These are phyloP conservation scores for Pterois miles DNA, from an alignment of 2,797 vertebrate species.

Conservation along the genomic window DNA sequence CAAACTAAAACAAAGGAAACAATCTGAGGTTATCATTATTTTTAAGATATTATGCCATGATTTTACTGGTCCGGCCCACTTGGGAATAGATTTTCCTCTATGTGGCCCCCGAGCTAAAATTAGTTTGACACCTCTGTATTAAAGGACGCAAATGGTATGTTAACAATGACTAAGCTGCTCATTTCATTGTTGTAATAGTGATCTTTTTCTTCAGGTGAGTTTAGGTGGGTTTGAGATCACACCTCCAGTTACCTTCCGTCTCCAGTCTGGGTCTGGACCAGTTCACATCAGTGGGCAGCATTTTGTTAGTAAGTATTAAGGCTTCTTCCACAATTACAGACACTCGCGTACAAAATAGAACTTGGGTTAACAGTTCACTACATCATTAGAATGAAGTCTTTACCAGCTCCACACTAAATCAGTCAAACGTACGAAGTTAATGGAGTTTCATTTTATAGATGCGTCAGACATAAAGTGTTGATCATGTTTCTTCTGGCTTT, in stretches of 20 bases:
- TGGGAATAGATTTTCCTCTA: no score
- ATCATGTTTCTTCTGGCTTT: background rate
- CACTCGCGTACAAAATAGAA: background rate
- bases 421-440: background rate
- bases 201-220: constrained; percentile 71
- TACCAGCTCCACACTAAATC: background rate
- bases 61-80: no score
- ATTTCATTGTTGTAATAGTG: background rate
- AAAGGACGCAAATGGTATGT: background rate
- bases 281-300: constrained; percentile 88
- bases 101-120: no score
- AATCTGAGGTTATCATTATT: no score
- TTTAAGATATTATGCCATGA: no score
- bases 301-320: constrained; percentile 84
- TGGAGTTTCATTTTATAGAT: background rate
- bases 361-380: background rate
- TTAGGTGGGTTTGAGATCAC: constrained; percentile 87
- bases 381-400: background rate
- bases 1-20: no score
- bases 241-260: constrained; percentile 85
- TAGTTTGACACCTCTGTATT: no score
- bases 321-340: background rate
- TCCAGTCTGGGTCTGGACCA: constrained; percentile 85
- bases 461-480: background rate
- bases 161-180: background rate